Evolutionary conservation across 2,888 invertebrate genomes (phyloP), one percentile per base, ranked within the genome.

Genomic region (Aporophyla lueneburgensis): DNA sequence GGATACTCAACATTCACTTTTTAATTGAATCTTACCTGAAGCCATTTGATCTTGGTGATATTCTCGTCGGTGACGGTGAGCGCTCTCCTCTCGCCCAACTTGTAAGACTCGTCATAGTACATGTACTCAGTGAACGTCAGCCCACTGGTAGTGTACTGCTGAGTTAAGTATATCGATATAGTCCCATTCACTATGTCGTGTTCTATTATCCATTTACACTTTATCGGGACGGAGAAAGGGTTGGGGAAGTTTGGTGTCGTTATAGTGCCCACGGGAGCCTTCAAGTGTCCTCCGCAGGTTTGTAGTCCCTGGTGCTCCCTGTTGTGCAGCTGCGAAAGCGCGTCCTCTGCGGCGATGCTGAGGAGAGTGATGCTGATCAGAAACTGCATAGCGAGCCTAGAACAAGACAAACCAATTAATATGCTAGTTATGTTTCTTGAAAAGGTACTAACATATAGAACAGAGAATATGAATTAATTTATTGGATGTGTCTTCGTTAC

Each of bases 201-300:
- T 79, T 95, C 94, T 91, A 99, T 98, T 77, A 99, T 97, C 99
- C 99, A 99, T 87, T 98, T 97, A 93, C 99, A 99, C 86, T 97
- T 97, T 81, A 99, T 98, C 24, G 99, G 99, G 59, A 98, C 98
- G 7, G 97, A 96, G 93, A 99, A 99, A 40, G 98, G 97, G 77
- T 96, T 96, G 0, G 99, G 99, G 91, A 99, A 99, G 91, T 98
- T 98, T 0, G 99, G 99, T n/a, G 99, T 99, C 82, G 98, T 97
- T 68, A 99, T 97, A 74, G 98, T 95, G 58, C 99, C 99, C 66
- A 97, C 97, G 7, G 97, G 96, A 10, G 97, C 97, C 61, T 97
- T 97, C 67, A 98, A 94, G 33, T 97, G 96, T 19, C 98, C 98
- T 2, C 98, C 98, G 89, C 98, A 98, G 63, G 93, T 92, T 79